Evolutionary conservation across 1,140 invertebrate genomes (phyloP).

Genomic region (Leptinotarsa texana): DNA sequence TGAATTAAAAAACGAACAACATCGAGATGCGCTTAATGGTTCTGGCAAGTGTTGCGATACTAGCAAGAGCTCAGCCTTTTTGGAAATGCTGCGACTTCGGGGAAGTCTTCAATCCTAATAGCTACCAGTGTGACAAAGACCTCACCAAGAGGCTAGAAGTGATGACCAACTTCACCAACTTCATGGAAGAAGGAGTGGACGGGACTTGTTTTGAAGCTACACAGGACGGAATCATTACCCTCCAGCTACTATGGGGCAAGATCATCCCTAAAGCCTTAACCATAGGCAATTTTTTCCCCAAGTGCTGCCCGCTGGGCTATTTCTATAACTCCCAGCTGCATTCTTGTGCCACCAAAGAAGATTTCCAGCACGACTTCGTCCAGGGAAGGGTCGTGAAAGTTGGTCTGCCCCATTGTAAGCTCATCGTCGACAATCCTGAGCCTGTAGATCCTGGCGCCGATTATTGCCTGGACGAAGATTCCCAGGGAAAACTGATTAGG

Average conservation of each 20-base stretch:
- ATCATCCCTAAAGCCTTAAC: not conserved
- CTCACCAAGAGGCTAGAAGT: not conserved
- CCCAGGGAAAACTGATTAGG: conserved; percentile 17
- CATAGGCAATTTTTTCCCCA: conserved; percentile 22
- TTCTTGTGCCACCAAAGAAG: conserved; percentile 26
- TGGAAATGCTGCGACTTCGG: conserved; percentile 1
- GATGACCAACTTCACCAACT: conserved; percentile 15
- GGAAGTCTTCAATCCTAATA: not conserved
- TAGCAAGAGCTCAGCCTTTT: no score
- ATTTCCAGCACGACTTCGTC: conserved; percentile 10
- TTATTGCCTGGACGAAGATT: conserved; percentile 36
- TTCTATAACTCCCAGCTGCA: conserved; percentile 32
- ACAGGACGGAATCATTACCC: not conserved
- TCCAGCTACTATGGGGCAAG: not conserved
- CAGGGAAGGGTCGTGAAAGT: conserved; percentile 31
- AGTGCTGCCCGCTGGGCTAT: conserved; percentile 40
- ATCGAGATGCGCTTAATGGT: no score
- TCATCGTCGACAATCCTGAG: conserved; percentile 30
- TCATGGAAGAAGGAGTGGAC: not conserved
- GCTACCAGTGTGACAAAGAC: conserved; percentile 9
- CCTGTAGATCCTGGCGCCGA: not conserved
- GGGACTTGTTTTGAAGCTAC: conserved; percentile 15
- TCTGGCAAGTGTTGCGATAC: no score
- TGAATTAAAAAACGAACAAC: no score
- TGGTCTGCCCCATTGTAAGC: conserved; percentile 34